A percentile compares a stretch with the other conserved stretches of the same genome.
These are phyloP conservation scores for Euthynnus affinis DNA, from an alignment of 2,797 vertebrate species.

Conservation along the genomic window DNA sequence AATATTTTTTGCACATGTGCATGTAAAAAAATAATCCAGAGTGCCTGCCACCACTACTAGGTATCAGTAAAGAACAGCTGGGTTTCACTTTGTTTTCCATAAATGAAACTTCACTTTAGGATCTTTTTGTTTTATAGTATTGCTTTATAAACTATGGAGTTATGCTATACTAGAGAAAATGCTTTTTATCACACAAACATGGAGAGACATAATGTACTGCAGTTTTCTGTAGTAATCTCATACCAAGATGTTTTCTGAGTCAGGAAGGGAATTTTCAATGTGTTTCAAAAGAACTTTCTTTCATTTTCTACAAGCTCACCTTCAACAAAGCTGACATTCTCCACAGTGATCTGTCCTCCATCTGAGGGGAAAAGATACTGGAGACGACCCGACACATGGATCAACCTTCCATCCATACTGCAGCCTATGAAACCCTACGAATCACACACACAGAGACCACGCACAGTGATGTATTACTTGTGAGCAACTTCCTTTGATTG, in stretches of 20 bases:
- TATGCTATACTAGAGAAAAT: background rate
- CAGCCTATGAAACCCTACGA: slow-evolving; percentile 88
- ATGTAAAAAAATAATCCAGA: background rate
- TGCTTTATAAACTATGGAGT: background rate
- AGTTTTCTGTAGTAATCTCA: background rate
- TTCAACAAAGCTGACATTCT: slow-evolving; percentile 87
- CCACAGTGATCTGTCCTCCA: slow-evolving; percentile 91
- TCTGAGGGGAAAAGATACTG: slow-evolving; percentile 90
- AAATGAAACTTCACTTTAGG: background rate
- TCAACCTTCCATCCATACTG: slow-evolving; percentile 85
- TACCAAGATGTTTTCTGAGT: background rate
- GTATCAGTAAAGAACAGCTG: background rate
- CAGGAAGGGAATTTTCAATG: background rate
- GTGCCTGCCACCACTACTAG: background rate
- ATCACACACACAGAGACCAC: slow-evolving; percentile 19
- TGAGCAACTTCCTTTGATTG: background rate
- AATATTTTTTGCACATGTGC: background rate
- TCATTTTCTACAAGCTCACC: slow-evolving; percentile 74
- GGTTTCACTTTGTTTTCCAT: background rate
- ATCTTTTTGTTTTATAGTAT: background rate
- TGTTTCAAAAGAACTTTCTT: background rate
- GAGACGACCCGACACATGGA: slow-evolving; percentile 86
- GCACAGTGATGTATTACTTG: background rate
- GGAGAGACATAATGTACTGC: background rate
- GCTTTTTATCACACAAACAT: background rate